A percentile compares a stretch with the other conserved stretches of the same genome.
These are phyloP conservation scores for Podarcis raffonei DNA, from an alignment of 2,113 vertebrate genomes.

Conservation along the genomic window DNA sequence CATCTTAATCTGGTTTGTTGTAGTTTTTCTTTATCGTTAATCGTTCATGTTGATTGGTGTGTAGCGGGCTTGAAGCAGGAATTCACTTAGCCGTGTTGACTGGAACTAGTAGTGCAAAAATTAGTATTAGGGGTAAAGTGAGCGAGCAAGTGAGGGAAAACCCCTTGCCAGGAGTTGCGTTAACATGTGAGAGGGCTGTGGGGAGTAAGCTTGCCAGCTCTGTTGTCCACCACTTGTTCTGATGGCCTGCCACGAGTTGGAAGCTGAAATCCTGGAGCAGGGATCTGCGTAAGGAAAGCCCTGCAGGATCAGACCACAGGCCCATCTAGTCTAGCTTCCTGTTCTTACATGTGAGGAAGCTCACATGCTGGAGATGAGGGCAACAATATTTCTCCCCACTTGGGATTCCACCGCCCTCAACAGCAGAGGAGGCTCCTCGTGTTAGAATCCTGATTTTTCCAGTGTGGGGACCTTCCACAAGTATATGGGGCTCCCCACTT, in stretches of 20 bases:
- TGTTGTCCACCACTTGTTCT: not conserved
- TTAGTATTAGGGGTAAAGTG: not conserved
- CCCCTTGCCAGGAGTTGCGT: not conserved
- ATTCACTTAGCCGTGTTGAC: not conserved
- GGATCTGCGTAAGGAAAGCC: too few relatives aligned
- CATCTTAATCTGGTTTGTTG: not conserved
- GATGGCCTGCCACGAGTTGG: too few relatives aligned
- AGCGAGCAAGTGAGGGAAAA: not conserved
- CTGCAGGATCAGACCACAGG: too few relatives aligned
- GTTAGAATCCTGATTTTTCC: too few relatives aligned
- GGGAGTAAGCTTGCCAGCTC: not conserved
- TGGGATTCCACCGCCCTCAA: too few relatives aligned
- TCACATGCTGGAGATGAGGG: too few relatives aligned
- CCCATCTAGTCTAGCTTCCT: too few relatives aligned
- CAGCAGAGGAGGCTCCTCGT: too few relatives aligned
- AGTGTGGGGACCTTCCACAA: too few relatives aligned
- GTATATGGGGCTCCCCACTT: not conserved
- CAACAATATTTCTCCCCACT: too few relatives aligned
- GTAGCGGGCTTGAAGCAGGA: not conserved
- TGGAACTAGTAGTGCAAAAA: not conserved
- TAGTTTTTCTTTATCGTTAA: not conserved
- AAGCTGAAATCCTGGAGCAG: too few relatives aligned
- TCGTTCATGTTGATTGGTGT: not conserved
- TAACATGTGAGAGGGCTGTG: not conserved
- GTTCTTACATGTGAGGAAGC: too few relatives aligned